These are phyloP conservation scores for Himalopsyche kuldschensis DNA, from an alignment of 2,888 invertebrate genomes.

Conservation along the genomic window DNA sequence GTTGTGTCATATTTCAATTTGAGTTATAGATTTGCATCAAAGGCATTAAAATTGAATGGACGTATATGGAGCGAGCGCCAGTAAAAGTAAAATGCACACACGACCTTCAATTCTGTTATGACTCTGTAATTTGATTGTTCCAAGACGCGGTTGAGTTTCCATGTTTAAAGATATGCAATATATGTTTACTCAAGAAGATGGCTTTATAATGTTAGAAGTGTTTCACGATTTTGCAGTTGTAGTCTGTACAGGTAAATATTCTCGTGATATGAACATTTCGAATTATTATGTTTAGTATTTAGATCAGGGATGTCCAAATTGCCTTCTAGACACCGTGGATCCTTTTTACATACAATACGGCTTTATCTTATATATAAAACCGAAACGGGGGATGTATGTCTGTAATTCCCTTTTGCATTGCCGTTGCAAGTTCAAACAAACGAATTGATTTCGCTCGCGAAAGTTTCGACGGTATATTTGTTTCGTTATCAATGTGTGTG, in stretches of 20 bases:
- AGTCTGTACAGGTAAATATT: conserved; percentile 9
- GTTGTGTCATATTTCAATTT: background rate
- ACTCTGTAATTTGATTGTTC: conserved; percentile 10
- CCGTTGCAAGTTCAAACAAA: no score
- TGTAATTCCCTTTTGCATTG: no score
- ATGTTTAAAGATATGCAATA: background rate
- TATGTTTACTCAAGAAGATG: conserved; percentile 24
- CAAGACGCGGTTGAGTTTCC: conserved; percentile 4
- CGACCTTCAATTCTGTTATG: conserved; percentile 13
- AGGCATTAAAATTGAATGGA: background rate
- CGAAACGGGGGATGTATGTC: no score
- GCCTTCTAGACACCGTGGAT: no score
- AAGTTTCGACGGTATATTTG: no score
- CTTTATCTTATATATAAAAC: no score
- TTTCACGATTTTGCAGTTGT: conserved; percentile 8
- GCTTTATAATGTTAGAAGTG: conserved; percentile 18
- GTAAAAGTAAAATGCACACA: conserved; percentile 2
- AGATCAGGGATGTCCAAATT: no score
- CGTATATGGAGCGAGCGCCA: conserved; percentile 17
- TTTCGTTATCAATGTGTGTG: no score
- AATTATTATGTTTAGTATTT: no score
- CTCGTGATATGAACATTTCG: background rate
- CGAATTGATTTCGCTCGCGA: no score
- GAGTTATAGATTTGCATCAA: background rate
- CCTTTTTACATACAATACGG: no score